Percentiles rank a stretch among this genome's conserved stretches.
These are phyloP conservation scores for Novumbra hubbsi DNA, from an alignment of 2,797 vertebrate genomes.

Conservation along the genomic window DNA sequence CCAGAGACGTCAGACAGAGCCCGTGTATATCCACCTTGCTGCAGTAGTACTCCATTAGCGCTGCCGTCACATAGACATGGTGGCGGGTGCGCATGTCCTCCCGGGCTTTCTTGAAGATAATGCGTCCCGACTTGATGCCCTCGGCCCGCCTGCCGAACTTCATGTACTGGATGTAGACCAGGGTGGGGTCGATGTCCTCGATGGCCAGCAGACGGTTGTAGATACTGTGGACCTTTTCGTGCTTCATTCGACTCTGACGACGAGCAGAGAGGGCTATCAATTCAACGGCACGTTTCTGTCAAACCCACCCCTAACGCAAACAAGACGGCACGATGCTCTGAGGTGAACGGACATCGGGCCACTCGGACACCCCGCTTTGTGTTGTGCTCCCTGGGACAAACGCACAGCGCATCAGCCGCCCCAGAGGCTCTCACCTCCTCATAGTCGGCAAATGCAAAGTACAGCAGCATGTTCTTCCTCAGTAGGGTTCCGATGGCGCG, in stretches of 20 bases:
- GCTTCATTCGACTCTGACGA: constrained; percentile 95
- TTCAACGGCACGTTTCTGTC: neutral
- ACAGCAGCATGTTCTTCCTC: constrained; percentile 99
- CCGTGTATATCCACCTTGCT: constrained; percentile 82
- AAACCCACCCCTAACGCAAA: neutral
- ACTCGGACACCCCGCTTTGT: neutral
- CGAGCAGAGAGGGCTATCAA: neutral
- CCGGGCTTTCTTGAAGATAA: constrained; percentile 97
- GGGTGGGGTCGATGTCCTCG: constrained; percentile 69
- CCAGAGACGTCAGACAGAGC: too few species aligned
- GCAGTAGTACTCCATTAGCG: constrained; percentile 99
- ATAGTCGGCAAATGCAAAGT: constrained; percentile 98
- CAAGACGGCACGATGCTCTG: neutral
- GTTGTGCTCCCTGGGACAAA: neutral
- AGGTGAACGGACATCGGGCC: neutral
- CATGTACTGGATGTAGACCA: constrained; percentile 99
- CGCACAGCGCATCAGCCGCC: too few species aligned
- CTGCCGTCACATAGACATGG: constrained; percentile 96
- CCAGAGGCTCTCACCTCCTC: constrained; percentile 85
- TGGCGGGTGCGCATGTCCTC: constrained; percentile 94
- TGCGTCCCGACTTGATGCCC: constrained; percentile 95
- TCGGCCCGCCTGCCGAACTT: constrained; percentile 98
- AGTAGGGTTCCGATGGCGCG: constrained; percentile 97
- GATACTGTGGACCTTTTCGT: constrained; percentile 97
- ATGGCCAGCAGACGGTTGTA: constrained; percentile 84